Conservation (phyloP, 1,140 invertebrate species). For the Phortica variegata region DNA sequence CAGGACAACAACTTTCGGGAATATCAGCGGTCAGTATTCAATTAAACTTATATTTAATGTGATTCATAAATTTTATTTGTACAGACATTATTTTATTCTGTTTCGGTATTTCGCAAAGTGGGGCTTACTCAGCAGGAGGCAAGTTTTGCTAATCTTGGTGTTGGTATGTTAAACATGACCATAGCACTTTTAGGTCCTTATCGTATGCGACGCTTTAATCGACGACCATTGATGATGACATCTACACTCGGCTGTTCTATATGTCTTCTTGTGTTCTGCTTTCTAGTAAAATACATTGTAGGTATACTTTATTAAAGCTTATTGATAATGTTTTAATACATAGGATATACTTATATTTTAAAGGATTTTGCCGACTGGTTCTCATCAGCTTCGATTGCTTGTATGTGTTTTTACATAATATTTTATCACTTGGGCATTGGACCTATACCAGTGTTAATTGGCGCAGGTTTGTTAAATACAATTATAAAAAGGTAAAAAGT, state of each 20-base stretch:
- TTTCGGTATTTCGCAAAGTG: constrained; percentile 65
- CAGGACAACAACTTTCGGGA: constrained; percentile 80
- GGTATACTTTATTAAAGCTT: constrained; percentile 59
- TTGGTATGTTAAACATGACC: constrained; percentile 66
- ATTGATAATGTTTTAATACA: constrained; percentile 62
- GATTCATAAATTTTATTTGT: background rate
- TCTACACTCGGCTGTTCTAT: constrained; percentile 59
- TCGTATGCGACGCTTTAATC: constrained; percentile 61
- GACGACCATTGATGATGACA: constrained; percentile 61
- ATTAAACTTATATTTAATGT: background rate
- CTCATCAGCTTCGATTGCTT: constrained; percentile 64
- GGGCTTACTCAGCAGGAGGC: constrained; percentile 59
- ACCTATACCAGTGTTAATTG: constrained; percentile 85
- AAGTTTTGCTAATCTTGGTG: constrained; percentile 67
- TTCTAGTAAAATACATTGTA: no score
- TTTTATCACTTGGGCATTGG: constrained; percentile 80
- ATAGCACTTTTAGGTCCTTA: constrained; percentile 65
- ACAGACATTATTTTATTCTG: constrained; percentile 76
- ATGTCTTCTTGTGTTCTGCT: constrained; percentile 61
- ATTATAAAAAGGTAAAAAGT: background rate
- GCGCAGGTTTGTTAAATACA: constrained; percentile 29
- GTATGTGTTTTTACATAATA: constrained; percentile 74
- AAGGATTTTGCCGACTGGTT: constrained; percentile 65
- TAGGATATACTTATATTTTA: constrained; percentile 4
- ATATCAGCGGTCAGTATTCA: constrained; percentile 73